Evolutionary conservation across 1,140 invertebrate species (phyloP), one percentile per base, ranked within the genome.

Genomic region (Pemphigus obesinymphae): DNA sequence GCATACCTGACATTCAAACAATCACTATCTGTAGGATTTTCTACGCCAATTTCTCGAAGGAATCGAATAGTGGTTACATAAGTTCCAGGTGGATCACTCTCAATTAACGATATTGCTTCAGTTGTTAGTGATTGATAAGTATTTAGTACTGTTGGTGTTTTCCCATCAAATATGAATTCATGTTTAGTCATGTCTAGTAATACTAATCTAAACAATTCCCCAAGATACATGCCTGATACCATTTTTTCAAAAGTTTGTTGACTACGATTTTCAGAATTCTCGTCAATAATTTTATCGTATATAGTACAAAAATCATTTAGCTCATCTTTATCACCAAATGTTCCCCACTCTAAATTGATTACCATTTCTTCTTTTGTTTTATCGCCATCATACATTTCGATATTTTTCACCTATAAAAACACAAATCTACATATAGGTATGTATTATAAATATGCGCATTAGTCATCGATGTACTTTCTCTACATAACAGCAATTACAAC

Each of bases 81-180:
- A 63, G 93, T 91, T 6, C 93, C 94, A 82, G 91, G 90, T 8
- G 92, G 91, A 85, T 96, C 95, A 26, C 92, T 93, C 87, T 98
- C 97, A 81, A 99, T 97, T 89, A 97, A 96, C 0, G 97, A 98
- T 1, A 99, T 93, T 86, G 96, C 97, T 91, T 98, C 97, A 0
- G 97, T 98, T 88, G 95, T 95, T 87, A 98, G 97, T 72, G 90
- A 91, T 81, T 92, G 91, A 68, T 90, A 89, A 83, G 91, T 90
- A 85, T 90, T 92, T 15, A 98, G 88, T 29, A 93, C 87, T 83
- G 91, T 88, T 20, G 93, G 91, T 31, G 90, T 89, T 84, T 89
- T 90, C 5, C 94, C 92, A 29, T 90, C 90, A 85, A 96, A 94
- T 61, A 97, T 85, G 0, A 95, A 87, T n/a, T 92, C 92, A 83